Conservation (phyloP, 2,888 invertebrate genomes). For the Andrena dorsata region DNA sequence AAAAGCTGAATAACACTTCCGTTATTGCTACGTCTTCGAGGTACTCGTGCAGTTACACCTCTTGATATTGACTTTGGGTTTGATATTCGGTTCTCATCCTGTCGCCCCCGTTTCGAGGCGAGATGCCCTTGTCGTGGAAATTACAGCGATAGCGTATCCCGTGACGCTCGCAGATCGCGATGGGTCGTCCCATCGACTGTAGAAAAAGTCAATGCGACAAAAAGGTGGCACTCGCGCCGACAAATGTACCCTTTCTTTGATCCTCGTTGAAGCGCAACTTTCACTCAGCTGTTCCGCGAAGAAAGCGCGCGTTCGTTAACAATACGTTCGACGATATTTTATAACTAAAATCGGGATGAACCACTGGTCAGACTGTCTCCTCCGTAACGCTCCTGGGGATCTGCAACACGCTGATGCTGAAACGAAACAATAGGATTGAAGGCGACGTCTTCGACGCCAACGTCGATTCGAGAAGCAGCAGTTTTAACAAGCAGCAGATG, state of each 20-base stretch:
- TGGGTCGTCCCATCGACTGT: background rate
- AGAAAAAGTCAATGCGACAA: constrained; percentile 36
- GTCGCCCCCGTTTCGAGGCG: background rate
- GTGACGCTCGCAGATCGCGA: background rate
- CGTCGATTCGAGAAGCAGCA: constrained; percentile 28
- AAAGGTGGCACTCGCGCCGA: constrained; percentile 22
- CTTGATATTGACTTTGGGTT: constrained; percentile 51
- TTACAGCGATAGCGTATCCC: too few relatives aligned
- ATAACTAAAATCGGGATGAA: constrained; percentile 52
- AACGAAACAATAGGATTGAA: constrained; percentile 52
- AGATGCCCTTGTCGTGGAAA: background rate
- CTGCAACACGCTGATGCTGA: constrained; percentile 76
- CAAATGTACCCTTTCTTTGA: constrained; percentile 55
- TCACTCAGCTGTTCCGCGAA: constrained; percentile 6
- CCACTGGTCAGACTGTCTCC: constrained; percentile 81
- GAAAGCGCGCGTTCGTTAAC: constrained; percentile 21
- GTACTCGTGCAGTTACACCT: constrained; percentile 21
- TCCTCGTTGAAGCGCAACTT: constrained; percentile 56
- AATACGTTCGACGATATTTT: constrained; percentile 34
- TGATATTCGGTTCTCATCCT: constrained; percentile 6
- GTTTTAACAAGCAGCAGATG: constrained; percentile 48
- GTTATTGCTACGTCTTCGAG: constrained; percentile 32
- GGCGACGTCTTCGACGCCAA: background rate
- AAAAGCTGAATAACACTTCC: constrained; percentile 26
- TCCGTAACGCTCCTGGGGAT: constrained; percentile 79